Evolutionary conservation across 2,113 vertebrate species (phyloP).

Genomic region (Psittacula cyanocephala): DNA sequence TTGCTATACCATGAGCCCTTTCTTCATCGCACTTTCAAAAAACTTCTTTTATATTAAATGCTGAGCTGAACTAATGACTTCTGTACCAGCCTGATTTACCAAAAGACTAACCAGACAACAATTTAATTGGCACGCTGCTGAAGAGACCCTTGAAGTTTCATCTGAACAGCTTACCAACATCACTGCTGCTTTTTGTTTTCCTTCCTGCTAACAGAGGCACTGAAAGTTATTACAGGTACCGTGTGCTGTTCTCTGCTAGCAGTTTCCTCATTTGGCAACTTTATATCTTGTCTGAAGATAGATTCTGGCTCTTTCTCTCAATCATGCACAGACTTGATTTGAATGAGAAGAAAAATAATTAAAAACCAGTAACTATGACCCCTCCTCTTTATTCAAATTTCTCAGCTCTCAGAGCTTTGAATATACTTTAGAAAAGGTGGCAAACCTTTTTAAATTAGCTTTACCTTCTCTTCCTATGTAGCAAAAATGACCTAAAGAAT

Average conservation of each 20-base stretch:
- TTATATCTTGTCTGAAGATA: neutral
- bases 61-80: constrained; percentile 22
- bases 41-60: constrained; percentile 50
- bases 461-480: constrained; percentile 33
- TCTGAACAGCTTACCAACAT: constrained; percentile 10
- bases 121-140: constrained; percentile 41
- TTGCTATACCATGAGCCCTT: neutral
- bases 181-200: neutral
- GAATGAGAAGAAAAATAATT: constrained; percentile 19
- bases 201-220: neutral
- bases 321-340: neutral
- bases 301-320: constrained; percentile 15
- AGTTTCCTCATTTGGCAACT: neutral
- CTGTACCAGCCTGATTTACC: constrained; percentile 39
- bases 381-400: neutral
- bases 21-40: neutral
- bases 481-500: constrained; percentile 58
- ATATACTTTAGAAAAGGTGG: constrained; percentile 40
- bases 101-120: constrained; percentile 64
- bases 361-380: neutral
- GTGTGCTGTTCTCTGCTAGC: neutral
- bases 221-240: neutral
- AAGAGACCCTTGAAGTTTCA: constrained; percentile 41
- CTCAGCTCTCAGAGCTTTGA: constrained; percentile 25
- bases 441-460: constrained; percentile 53